phyloP scores from a whole-genome alignment of 2,113 vertebrate genomes.

The Dascyllus trimaculatus region DNA sequence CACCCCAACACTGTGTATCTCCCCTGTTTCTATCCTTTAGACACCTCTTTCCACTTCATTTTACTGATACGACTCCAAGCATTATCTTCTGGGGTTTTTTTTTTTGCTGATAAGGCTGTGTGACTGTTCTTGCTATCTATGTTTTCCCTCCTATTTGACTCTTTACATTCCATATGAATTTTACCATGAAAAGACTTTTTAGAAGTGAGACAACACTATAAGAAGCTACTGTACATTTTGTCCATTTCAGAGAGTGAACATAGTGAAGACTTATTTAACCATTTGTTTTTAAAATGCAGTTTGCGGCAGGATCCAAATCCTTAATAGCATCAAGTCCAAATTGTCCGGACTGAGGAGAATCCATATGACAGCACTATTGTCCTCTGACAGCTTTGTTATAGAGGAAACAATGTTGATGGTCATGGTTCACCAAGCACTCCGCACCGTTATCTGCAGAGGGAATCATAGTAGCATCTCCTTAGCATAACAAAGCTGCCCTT shows the following conservation, averaged over 20 bases:
- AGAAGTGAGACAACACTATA: not conserved
- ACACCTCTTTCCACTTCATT: slow-evolving; percentile 23
- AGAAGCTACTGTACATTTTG: not conserved
- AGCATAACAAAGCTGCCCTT: slow-evolving; percentile 79
- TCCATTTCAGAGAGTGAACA: not conserved
- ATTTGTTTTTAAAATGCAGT: slow-evolving; percentile 17
- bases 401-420: slow-evolving; percentile 74
- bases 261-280: not conserved
- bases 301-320: slow-evolving; percentile 28
- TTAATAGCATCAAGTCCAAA: slow-evolving; percentile 47
- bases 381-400: slow-evolving; percentile 65
- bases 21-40: slow-evolving; percentile 3
- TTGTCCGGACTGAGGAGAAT: slow-evolving; percentile 64
- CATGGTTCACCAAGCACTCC: slow-evolving; percentile 61
- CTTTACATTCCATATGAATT: not conserved
- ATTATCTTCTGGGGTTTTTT: slow-evolving; percentile 14
- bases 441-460: slow-evolving; percentile 61
- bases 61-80: not conserved
- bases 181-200: not conserved
- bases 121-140: slow-evolving; percentile 4
- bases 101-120: slow-evolving; percentile 17
- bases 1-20: slow-evolving; percentile 8
- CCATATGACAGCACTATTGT: slow-evolving; percentile 63
- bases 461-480: slow-evolving; percentile 68
- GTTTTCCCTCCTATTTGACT: slow-evolving; percentile 4